phyloP scores from a whole-genome alignment of 2,888 invertebrate species.

The Elegia similella region DNA sequence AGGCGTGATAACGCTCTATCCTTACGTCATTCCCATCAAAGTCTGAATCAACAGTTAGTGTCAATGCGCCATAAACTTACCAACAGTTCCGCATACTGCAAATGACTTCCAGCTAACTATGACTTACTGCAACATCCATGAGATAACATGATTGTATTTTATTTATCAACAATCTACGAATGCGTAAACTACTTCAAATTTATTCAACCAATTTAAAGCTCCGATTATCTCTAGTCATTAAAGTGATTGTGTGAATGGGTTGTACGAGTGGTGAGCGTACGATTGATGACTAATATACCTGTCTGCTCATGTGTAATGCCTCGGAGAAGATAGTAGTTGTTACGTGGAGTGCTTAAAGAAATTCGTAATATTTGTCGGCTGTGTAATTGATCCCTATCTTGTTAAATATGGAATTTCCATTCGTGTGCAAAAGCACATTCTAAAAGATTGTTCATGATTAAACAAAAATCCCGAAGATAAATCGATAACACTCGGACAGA shows the following conservation, averaged over 20 bases:
- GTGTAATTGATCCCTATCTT: neutral
- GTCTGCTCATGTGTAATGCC: neutral
- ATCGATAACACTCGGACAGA: neutral
- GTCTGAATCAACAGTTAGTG: constrained; percentile 48
- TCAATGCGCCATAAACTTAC: constrained; percentile 43
- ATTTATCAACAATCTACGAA: neutral
- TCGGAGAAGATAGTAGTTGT: neutral
- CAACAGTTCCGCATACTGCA: constrained; percentile 46
- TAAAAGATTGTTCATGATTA: neutral
- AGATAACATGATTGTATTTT: neutral
- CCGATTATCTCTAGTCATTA: constrained; percentile 21
- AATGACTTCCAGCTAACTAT: constrained; percentile 31
- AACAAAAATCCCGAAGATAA: neutral
- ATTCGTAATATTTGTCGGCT: neutral
- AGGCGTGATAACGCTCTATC: neutral
- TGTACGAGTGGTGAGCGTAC: neutral
- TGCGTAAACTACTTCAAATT: constrained; percentile 32
- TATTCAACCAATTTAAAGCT: constrained; percentile 31
- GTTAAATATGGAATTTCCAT: constrained; percentile 5
- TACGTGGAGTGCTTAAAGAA: neutral
- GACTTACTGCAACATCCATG: constrained; percentile 30
- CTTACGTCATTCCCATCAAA: constrained; percentile 24
- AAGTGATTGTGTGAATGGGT: constrained; percentile 24
- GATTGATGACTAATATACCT: constrained; percentile 10
- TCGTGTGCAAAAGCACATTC: neutral